phyloP scores from a whole-genome alignment of 2,888 invertebrate genomes.

The Caenorhabditis panamensis region DNA sequence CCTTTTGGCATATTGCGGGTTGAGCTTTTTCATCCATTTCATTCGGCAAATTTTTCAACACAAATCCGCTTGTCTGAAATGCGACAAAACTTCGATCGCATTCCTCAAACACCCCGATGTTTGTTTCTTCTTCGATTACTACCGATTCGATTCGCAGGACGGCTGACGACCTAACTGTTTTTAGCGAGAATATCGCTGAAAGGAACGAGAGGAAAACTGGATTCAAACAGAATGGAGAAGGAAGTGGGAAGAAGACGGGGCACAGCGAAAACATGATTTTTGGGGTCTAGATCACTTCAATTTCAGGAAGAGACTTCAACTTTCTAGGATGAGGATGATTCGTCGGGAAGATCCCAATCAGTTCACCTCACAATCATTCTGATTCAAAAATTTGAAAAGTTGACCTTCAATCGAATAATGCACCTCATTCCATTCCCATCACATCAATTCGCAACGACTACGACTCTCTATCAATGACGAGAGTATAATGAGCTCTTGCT shows the following conservation, averaged over 20 bases:
- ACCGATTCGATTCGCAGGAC: background rate
- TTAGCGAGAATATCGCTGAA: slow-evolving; percentile 17
- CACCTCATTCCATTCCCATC: background rate
- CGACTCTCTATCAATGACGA: background rate
- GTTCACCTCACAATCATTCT: too few relatives aligned
- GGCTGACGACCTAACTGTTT: slow-evolving; percentile 2
- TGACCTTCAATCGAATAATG: background rate
- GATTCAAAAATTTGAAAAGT: too few relatives aligned
- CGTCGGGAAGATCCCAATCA: too few relatives aligned
- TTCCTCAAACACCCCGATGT: slow-evolving; percentile 8
- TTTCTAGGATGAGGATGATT: too few relatives aligned
- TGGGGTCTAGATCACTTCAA: slow-evolving; percentile 10
- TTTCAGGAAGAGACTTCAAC: background rate
- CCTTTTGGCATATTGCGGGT: too few relatives aligned
- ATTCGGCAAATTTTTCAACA: too few relatives aligned
- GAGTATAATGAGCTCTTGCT: background rate
- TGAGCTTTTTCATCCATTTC: too few relatives aligned
- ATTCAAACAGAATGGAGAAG: background rate
- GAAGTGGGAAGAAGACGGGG: background rate
- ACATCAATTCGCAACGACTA: background rate
- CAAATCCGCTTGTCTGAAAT: background rate
- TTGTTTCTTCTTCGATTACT: background rate
- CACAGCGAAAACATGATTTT: slow-evolving; percentile 11
- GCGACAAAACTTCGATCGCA: background rate
- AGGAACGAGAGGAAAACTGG: slow-evolving; percentile 17